Conservation (phyloP, 2,113 vertebrate species). For the Shinisaurus crocodilurus region DNA sequence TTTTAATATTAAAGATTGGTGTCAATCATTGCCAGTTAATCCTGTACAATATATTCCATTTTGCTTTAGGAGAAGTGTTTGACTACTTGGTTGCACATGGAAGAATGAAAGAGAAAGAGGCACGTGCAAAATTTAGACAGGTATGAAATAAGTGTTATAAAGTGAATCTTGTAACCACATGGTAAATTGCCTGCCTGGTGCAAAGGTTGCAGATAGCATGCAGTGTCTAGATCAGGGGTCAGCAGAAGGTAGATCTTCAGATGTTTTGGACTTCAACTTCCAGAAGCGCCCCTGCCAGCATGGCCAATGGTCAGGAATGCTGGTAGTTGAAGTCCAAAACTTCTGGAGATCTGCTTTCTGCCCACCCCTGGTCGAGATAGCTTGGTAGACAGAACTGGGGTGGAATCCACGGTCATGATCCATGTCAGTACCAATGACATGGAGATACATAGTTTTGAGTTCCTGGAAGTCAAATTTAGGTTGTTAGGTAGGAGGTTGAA, state of each 20-base stretch:
- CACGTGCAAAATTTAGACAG: constrained; percentile 92
- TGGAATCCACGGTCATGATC: too few species aligned
- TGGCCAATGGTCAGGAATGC: not conserved
- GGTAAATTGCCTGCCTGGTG: too few species aligned
- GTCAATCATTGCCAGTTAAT: not conserved
- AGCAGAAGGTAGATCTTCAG: not conserved
- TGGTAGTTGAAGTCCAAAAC: not conserved
- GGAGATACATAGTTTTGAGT: too few species aligned
- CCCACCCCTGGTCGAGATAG: not conserved
- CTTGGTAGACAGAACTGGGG: too few species aligned
- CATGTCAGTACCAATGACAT: too few species aligned
- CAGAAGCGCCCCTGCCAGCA: not conserved
- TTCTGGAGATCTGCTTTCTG: not conserved
- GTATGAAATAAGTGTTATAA: constrained; percentile 72
- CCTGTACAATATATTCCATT: constrained; percentile 39
- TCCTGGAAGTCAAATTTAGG: too few species aligned
- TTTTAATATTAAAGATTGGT: not conserved
- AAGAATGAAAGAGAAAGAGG: constrained; percentile 93
- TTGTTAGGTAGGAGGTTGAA: too few species aligned
- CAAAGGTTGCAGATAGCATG: too few species aligned
- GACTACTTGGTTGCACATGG: constrained; percentile 92
- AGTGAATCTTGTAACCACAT: not conserved
- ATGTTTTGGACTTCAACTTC: not conserved
- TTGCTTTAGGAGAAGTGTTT: constrained; percentile 87
- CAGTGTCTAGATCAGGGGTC: too few species aligned